Percentiles rank a stretch among this genome's conserved stretches.
phyloP scores from a whole-genome alignment of 2,888 invertebrate genomes.

The Drosophila stalkeri region DNA sequence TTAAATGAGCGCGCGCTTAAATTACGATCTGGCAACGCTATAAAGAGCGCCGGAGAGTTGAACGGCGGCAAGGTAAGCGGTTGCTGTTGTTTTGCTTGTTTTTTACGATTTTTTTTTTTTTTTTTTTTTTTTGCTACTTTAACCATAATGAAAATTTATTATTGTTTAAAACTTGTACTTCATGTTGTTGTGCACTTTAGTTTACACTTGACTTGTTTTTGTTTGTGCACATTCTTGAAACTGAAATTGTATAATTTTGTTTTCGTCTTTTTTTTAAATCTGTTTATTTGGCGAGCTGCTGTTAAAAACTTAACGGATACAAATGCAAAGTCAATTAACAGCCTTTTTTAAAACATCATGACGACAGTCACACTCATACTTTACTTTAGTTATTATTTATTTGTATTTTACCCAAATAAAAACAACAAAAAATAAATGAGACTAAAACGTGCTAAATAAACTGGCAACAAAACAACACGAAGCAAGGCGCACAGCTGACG shows the following conservation, averaged over 20 bases:
- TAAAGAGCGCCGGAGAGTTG: slow-evolving; percentile 26
- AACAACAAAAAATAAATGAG: not conserved
- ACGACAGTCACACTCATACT: slow-evolving; percentile 43
- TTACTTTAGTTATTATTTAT: slow-evolving; percentile 48
- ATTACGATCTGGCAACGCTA: slow-evolving; percentile 50
- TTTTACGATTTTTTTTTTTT: slow-evolving; percentile 1
- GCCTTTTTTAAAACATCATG: slow-evolving; percentile 53
- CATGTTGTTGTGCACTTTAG: slow-evolving; percentile 38
- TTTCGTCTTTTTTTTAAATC: slow-evolving; percentile 10
- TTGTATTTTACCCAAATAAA: slow-evolving; percentile 41
- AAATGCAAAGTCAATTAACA: slow-evolving; percentile 65
- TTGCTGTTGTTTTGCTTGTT: slow-evolving; percentile 15
- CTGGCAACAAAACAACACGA: slow-evolving; percentile 32
- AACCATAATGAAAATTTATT: slow-evolving; percentile 43
- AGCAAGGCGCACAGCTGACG: slow-evolving; percentile 65
- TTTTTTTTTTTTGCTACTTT: slow-evolving; percentile 32
- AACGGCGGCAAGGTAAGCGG: slow-evolving; percentile 45
- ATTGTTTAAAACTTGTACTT: slow-evolving; percentile 38
- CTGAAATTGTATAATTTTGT: slow-evolving; percentile 33
- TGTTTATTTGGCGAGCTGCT: slow-evolving; percentile 55
- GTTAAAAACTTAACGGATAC: slow-evolving; percentile 48
- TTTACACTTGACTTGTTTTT: slow-evolving; percentile 51
- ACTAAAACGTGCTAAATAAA: slow-evolving; percentile 63
- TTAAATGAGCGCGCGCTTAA: not conserved
- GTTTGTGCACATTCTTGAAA: slow-evolving; percentile 52